Base-by-base conservation (phyloP, 2,113 vertebrate species). In the Psettodes erumei region DNA sequence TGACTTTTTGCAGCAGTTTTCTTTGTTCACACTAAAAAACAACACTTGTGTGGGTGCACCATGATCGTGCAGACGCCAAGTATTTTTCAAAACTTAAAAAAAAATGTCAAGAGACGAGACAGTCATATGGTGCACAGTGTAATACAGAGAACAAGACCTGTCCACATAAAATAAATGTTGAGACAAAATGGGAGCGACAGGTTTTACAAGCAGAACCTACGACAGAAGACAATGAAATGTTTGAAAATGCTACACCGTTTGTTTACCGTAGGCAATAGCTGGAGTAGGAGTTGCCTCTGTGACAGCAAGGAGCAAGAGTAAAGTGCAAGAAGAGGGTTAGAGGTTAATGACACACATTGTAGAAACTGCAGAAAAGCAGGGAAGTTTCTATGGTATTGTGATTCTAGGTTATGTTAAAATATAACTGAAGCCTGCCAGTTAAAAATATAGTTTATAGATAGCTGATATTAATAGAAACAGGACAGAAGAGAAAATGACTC, bases 231-330 rank as follows among this genome's bases (percentile, higher is more conserved):
- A n/a, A 63, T 25, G 77, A 63, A 74, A 67, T n/a, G 58, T 83
- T 85, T 90, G 48, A 54, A 42, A 13, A 59, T 58, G 69, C 66
- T 15, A 35, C 48, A 56, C 47, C 53, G 43, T 38, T 87, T 91
- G 92, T 96, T 99, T 99, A 99, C 98, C 98, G 96, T 97, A 95
- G 94, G 94, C 90, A 86, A 98, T 90, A 95, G 97, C 91, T 93
- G 97, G 96, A 93, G 96, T 95, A 92, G 96, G 96, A 90, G 96
- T 95, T 85, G 96, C 95, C 94, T 96, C 98, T 99, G 95, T 95
- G 95, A 95, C 94, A 94, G 94, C 87, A 92, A 83, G 95, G 93
- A 95, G 94, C 93, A 96, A 90, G 89, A 93, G 94, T 77, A 53
- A 79, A 90, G 80, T 53, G 70, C 71, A 89, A 93, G 76, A 94